Base-by-base conservation (phyloP, 1,140 invertebrate genomes). In the Mercenaria mercenaria region DNA sequence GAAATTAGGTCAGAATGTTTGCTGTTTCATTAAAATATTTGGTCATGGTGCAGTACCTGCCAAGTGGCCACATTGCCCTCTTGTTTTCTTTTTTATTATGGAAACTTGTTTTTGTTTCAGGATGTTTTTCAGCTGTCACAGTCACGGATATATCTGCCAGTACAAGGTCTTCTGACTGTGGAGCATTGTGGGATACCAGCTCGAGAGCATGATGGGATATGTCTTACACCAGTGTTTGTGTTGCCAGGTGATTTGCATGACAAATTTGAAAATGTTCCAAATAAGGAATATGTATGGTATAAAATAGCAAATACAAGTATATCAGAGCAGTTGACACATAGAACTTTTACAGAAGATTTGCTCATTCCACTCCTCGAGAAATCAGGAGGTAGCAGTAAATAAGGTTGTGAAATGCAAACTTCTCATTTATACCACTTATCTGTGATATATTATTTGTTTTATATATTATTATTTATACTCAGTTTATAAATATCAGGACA, bases 161-260 rank as follows among this genome's bases (percentile, higher is more conserved):
- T 37, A 10, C 4, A 50, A 50, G 88, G 88, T 3, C 34, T 89
- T 3, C 32, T 89, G 26, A 76, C 88, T 0, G 34, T 89, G 23
- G 88, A 89, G 43, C 88, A 89, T 84, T 89, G 88, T 89, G 88
- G 88, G 50, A 89, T 64, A 76, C 88, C 88, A 29, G 50, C 64
- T 15, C 37, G 72, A 64, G 79, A 83, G 80, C 88, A 89, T 83
- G 88, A 89, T 83, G 88, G 88, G 56, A 39, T 89, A 32, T 89
- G 88, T 77, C 2, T 83, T 10, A 89, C 88, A 26, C 11, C 50
- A 6, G 80, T 89, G 50, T 79, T 64, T 72, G 43, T 52, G 13
- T 34, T 88, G n/a, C 85, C 85, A 0, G 41, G 41, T 43, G 61
- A 67, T 18, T 23, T 88, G n/a, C 59, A 80, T 39, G 32, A 50